Evolutionary conservation across 1,140 invertebrate genomes (phyloP).

Genomic region (Maconellicoccus hirsutus): DNA sequence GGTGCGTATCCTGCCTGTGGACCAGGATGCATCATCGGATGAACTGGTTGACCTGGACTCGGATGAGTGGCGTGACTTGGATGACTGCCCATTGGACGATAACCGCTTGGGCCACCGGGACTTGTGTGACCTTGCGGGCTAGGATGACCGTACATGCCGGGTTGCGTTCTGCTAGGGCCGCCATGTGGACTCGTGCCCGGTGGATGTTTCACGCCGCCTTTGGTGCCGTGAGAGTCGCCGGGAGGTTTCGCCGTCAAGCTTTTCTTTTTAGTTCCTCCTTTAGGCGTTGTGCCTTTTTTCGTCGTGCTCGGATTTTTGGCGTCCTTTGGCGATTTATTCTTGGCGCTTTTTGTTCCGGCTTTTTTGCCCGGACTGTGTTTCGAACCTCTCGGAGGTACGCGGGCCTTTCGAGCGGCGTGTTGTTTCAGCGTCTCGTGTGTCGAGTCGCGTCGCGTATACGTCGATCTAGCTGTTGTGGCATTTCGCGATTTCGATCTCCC

Average conservation of each 20-base stretch:
- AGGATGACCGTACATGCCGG: not conserved
- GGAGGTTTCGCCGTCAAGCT: not conserved
- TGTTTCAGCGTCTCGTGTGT: not conserved
- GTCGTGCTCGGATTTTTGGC: not conserved
- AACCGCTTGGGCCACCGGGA: not conserved
- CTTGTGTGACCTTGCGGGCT: not conserved
- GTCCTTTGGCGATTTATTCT: not conserved
- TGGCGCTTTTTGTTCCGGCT: not conserved
- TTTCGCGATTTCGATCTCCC: no score
- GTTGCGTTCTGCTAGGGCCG: not conserved
- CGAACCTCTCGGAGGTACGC: not conserved
- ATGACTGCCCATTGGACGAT: no score
- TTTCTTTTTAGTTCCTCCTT: not conserved
- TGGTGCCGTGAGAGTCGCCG: not conserved
- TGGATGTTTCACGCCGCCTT: no score
- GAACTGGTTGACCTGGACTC: not conserved
- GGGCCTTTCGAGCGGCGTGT: not conserved
- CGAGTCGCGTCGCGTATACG: not conserved
- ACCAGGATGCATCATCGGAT: not conserved
- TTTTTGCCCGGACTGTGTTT: not conserved
- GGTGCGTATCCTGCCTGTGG: no score
- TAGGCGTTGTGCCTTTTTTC: not conserved
- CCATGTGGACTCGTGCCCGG: not conserved
- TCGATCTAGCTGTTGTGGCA: no score
- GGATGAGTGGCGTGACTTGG: no score